Conservation (phyloP, 2,797 vertebrate genomes). For the Trematomus bernacchii region DNA sequence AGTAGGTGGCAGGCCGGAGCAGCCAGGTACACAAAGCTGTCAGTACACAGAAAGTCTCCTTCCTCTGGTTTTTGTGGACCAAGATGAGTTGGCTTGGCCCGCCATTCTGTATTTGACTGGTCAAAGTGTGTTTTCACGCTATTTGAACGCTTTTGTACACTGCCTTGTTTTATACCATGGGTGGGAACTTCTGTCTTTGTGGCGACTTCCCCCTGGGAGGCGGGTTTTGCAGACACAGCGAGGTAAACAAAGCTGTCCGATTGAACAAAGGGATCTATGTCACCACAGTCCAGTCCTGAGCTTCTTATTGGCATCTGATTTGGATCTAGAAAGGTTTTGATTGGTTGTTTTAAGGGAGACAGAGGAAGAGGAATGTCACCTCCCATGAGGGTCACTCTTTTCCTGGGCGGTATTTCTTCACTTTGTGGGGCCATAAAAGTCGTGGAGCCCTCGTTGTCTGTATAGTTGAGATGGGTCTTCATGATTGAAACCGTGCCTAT, state of each 20-base stretch:
- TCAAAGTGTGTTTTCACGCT: slow-evolving; percentile 35
- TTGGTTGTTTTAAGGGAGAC: slow-evolving; percentile 78
- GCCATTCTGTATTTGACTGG: slow-evolving; percentile 26
- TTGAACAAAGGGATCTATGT: slow-evolving; percentile 84
- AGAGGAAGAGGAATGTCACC: slow-evolving; percentile 75
- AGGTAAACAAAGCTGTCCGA: slow-evolving; percentile 89
- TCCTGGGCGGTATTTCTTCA: slow-evolving; percentile 53
- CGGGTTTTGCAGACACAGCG: slow-evolving; percentile 82
- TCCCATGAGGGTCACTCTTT: slow-evolving; percentile 75
- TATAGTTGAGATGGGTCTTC: slow-evolving; percentile 23
- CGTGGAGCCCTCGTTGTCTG: slow-evolving; percentile 25
- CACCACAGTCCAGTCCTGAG: slow-evolving; percentile 79
- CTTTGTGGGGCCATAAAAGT: slow-evolving; percentile 18
- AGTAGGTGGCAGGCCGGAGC: slow-evolving; percentile 86
- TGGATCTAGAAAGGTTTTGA: slow-evolving; percentile 69
- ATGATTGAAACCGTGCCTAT: slow-evolving; percentile 51
- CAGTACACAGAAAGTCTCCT: slow-evolving; percentile 87
- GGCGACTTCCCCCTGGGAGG: slow-evolving; percentile 57
- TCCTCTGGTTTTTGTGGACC: slow-evolving; percentile 78
- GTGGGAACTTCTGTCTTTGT: slow-evolving; percentile 31
- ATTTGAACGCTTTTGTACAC: slow-evolving; percentile 7
- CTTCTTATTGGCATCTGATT: slow-evolving; percentile 76
- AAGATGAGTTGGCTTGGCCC: slow-evolving; percentile 52
- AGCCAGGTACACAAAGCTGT: slow-evolving; percentile 88
- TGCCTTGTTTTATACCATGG: slow-evolving; percentile 35